Percentiles rank a stretch among this genome's conserved stretches.
Evolutionary conservation across 2,797 vertebrate species (phyloP).

Genomic region (Lemur catta): DNA sequence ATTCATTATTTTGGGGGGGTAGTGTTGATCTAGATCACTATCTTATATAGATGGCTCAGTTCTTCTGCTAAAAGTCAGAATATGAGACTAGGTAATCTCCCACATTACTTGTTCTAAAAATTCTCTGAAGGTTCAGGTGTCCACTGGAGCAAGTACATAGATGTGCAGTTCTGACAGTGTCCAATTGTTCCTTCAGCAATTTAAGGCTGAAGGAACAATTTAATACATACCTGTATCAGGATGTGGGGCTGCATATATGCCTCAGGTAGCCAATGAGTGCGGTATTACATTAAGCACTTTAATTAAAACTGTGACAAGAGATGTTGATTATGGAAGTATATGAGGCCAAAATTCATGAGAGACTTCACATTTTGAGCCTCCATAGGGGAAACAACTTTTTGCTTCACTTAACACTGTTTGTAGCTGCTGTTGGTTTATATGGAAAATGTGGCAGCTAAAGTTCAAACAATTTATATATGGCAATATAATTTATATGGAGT

Average conservation of each 20-base stretch:
- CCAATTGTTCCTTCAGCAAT: background rate
- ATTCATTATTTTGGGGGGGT: background rate
- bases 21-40: background rate
- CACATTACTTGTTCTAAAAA: background rate
- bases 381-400: conserved; percentile 59
- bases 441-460: conserved; percentile 56
- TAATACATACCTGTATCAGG: background rate
- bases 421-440: conserved; percentile 67
- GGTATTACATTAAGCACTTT: conserved; percentile 44
- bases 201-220: background rate
- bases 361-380: conserved; percentile 43
- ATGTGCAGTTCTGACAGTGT: background rate
- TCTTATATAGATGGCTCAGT: background rate
- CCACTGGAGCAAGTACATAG: background rate
- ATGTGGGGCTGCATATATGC: background rate
- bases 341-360: conserved; percentile 61
- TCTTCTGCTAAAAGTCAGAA: background rate
- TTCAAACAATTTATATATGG: conserved; percentile 50
- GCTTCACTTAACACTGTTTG: conserved; percentile 71
- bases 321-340: conserved; percentile 28
- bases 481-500: conserved; percentile 19
- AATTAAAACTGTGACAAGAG: conserved; percentile 54
- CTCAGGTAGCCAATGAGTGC: background rate
- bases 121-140: background rate
- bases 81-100: background rate